Conservation (phyloP, 1,140 invertebrate genomes). For the Bombyx mori region ASM3026992v2 NC_085117.1:10202001-10202500, state of each 20-base stretch:
- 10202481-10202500: conserved; percentile 60
- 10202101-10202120: conserved; percentile 87
- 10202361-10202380: conserved; percentile 58
- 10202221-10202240: conserved; percentile 7
- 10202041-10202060: conserved; percentile 59
- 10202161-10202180: conserved; percentile 25
- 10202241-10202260: conserved; percentile 5
- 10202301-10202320: conserved; percentile 1
- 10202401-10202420: conserved; percentile 61
- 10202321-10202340: neutral
- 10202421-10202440: conserved; percentile 60
- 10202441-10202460: conserved; percentile 64
- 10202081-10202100: conserved; percentile 77
- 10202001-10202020: conserved; percentile 86
- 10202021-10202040: conserved; percentile 82
- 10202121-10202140: conserved; percentile 83
- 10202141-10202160: conserved; percentile 80
- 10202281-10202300: neutral
- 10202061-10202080: conserved; percentile 69
- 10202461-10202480: conserved; percentile 58
- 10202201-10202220: conserved; percentile 1
- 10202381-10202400: conserved; percentile 63
- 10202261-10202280: neutral
- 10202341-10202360: conserved; percentile 30
- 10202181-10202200: conserved; percentile 1